Base-by-base conservation (phyloP, 2,113 vertebrate genomes). In the Ondatra zibethicus region DNA sequence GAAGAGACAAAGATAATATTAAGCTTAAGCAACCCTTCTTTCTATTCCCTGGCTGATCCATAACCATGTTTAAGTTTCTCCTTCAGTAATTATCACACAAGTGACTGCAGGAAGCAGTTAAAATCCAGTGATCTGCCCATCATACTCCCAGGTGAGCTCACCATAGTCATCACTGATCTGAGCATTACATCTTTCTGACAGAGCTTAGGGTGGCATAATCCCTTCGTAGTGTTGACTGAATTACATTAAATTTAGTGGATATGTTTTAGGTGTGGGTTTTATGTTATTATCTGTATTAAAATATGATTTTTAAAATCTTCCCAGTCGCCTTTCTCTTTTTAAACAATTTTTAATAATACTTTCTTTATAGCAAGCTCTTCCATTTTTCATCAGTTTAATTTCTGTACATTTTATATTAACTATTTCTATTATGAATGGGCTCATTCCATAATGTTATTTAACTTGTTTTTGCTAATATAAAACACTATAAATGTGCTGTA, bases 131-230 rank as follows among this genome's bases (percentile, higher is more conserved):
- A 81, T 50, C 8, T 29, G 76, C 52, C 72, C 66, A n/a, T 81
- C 39, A 12, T 58, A 52, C 47, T 92, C 36, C 68, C 25, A 78
- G 31, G 86, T 39, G 29, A 95, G 77, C 85, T 85, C 61, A 89
- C 50, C 66, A 87, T 25, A 63, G 36, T 77, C 92, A 80, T 19
- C 39, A 29, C 21, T 86, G 76, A 42, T 68, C 39, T 65, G n/a
- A 97, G 47, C 47, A 94, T 95, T 68, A 91, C 81, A 68, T 89
- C 47, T 96, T 94, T 84, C 70, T n/a, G 88, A 95, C 21, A 23
- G 95, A 96, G 12, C 92, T 81, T 93, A 50, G 45, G 50, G 45
- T 86, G 50, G 47, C 94, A 73, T 19, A 94, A 75, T 75, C 1
- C 23, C 47, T 94, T 97, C 84, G 72, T 50, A 88, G 84, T 36